Conservation (phyloP, 2,888 invertebrate genomes). For the Drosophila robusta region DNA sequence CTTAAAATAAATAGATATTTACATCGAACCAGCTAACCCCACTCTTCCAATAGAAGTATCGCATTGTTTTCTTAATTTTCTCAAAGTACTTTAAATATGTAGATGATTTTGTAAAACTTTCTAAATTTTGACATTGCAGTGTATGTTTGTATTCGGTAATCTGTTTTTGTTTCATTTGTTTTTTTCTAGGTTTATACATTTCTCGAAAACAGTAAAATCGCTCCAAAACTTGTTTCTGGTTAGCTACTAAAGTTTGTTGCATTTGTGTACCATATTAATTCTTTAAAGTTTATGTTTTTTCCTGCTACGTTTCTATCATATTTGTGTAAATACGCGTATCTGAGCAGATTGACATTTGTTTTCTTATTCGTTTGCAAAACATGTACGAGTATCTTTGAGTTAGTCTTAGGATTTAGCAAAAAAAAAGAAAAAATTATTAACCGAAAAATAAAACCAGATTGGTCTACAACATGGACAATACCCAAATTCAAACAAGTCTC, state of each 20-base stretch:
- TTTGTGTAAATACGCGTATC: slow-evolving; percentile 23
- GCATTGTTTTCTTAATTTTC: neutral
- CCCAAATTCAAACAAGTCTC: slow-evolving; percentile 7
- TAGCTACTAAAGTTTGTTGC: slow-evolving; percentile 68
- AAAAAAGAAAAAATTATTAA: neutral
- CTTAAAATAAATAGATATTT: slow-evolving; percentile 34
- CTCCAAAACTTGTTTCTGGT: slow-evolving; percentile 80
- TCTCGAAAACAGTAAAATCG: slow-evolving; percentile 82
- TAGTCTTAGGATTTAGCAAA: slow-evolving; percentile 42
- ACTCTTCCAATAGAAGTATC: slow-evolving; percentile 19
- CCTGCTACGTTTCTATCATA: slow-evolving; percentile 26
- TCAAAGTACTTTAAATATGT: slow-evolving; percentile 5
- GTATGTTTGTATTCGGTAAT: slow-evolving; percentile 37
- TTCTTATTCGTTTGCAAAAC: slow-evolving; percentile 36
- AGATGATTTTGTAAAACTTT: slow-evolving; percentile 73
- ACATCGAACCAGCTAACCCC: slow-evolving; percentile 31
- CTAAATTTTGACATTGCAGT: slow-evolving; percentile 58
- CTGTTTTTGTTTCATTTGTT: slow-evolving; percentile 11
- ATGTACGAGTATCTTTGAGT: slow-evolving; percentile 55
- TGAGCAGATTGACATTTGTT: slow-evolving; percentile 48
- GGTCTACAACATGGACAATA: neutral
- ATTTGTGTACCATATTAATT: slow-evolving; percentile 28
- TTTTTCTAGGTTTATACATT: slow-evolving; percentile 62
- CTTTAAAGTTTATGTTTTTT: slow-evolving; percentile 2
- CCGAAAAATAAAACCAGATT: neutral